Conservation (phyloP, 1,140 invertebrate species). For the Drosophila busckii region DNA sequence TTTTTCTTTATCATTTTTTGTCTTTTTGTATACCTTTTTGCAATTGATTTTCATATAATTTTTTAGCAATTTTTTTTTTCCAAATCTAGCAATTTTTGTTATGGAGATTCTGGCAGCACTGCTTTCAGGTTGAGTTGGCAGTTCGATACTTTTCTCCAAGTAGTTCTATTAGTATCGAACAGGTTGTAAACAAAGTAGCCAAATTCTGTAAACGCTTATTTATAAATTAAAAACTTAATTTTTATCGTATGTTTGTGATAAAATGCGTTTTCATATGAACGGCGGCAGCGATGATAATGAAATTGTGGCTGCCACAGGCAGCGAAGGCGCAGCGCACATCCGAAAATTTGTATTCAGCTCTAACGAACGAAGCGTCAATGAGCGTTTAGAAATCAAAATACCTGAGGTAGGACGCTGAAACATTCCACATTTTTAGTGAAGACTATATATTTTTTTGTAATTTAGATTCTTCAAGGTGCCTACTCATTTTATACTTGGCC, state of each 20-base stretch:
- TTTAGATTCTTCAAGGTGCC: slow-evolving; percentile 88
- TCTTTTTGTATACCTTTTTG: no score
- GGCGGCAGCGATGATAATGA: slow-evolving; percentile 53
- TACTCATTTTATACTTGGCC: slow-evolving; percentile 98
- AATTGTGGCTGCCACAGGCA: slow-evolving; percentile 43
- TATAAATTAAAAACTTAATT: slow-evolving; percentile 23
- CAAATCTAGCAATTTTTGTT: no score
- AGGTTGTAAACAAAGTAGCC: slow-evolving; percentile 61
- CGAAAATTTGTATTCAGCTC: slow-evolving; percentile 90
- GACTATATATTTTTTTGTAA: neutral
- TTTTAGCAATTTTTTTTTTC: no score
- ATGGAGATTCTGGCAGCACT: no score
- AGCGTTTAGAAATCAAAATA: slow-evolving; percentile 87
- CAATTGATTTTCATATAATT: no score
- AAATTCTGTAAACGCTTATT: slow-evolving; percentile 3
- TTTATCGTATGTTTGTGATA: slow-evolving; percentile 25
- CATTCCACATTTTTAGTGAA: neutral
- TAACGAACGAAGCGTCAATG: slow-evolving; percentile 79
- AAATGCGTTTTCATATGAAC: slow-evolving; percentile 75
- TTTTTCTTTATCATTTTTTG: no score
- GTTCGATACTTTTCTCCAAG: no score
- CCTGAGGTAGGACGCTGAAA: slow-evolving; percentile 80
- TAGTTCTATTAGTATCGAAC: slow-evolving; percentile 36
- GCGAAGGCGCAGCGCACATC: slow-evolving; percentile 85
- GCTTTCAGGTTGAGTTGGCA: no score